phyloP scores from a whole-genome alignment of 2,113 vertebrate genomes.

The Ictalurus furcatus region DNA sequence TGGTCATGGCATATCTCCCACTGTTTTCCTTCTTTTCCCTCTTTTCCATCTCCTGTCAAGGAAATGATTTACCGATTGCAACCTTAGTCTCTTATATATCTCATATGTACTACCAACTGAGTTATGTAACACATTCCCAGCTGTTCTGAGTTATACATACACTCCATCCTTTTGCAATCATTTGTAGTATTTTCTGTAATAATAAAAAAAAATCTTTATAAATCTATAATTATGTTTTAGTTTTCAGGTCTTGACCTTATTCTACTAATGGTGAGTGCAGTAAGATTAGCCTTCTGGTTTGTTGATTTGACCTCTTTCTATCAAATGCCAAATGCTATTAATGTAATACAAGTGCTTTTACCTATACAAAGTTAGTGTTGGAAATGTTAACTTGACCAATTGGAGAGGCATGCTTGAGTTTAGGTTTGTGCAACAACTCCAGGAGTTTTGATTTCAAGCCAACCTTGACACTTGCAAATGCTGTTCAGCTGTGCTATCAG shows the following conservation, averaged over 20 bases:
- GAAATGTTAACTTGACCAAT: not conserved
- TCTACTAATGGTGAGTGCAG: not conserved
- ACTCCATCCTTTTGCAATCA: constrained; percentile 4
- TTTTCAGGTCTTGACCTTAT: not conserved
- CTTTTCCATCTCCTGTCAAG: constrained; percentile 40
- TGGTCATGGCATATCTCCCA: constrained; percentile 49
- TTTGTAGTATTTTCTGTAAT: not conserved
- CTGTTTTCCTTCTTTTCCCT: not conserved
- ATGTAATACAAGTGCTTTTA: not conserved
- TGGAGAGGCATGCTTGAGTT: not conserved
- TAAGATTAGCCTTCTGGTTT: not conserved
- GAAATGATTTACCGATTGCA: constrained; percentile 64
- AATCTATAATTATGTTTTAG: not conserved
- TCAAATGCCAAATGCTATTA: not conserved
- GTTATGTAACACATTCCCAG: constrained; percentile 1
- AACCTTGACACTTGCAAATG: constrained; percentile 40
- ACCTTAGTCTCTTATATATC: constrained; percentile 23
- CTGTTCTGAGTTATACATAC: not conserved
- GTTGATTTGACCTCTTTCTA: not conserved
- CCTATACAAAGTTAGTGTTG: not conserved
- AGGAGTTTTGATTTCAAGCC: constrained; percentile 26
- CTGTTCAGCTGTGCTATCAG: constrained; percentile 34
- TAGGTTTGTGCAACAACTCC: not conserved
- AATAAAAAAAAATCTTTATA: too few species aligned
- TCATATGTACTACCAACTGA: not conserved